Evolutionary conservation across 2,113 vertebrate species (phyloP).

Genomic region (Podarcis cretensis): DNA sequence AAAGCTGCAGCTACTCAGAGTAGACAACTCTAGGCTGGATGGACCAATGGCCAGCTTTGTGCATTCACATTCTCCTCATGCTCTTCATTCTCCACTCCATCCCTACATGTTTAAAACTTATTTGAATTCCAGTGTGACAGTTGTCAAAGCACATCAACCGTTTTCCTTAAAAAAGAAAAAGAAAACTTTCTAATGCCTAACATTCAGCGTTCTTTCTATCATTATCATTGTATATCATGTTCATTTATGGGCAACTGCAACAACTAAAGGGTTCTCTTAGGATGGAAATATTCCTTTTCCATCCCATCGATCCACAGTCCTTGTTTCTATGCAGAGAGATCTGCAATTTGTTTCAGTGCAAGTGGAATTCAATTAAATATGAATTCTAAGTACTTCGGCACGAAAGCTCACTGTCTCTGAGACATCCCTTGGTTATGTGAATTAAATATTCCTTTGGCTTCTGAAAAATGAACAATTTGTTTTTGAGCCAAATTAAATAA

Average conservation of each 20-base stretch:
- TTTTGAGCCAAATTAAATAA: conserved; percentile 51
- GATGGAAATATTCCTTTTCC: not conserved
- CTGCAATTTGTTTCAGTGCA: not conserved
- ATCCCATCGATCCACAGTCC: not conserved
- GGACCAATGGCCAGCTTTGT: not conserved
- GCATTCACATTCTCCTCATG: not conserved
- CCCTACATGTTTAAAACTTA: not conserved
- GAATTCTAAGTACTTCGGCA: conserved; percentile 38
- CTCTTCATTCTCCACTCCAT: not conserved
- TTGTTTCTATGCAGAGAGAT: not conserved
- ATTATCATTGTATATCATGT: fast-evolving
- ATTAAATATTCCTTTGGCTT: conserved; percentile 51
- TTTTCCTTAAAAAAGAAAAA: not conserved
- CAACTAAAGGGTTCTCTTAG: not conserved
- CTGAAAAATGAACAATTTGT: conserved; percentile 12
- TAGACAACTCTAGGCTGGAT: not conserved
- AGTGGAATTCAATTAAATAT: not conserved
- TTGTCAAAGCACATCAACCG: not conserved
- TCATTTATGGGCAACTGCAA: not conserved
- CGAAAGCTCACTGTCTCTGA: conserved; percentile 7
- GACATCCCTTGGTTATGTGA: conserved; percentile 34
- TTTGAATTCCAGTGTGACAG: not conserved
- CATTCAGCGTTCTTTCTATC: fast-evolving
- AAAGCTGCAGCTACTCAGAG: not conserved
- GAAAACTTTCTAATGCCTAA: not conserved